Evolutionary conservation across 2,113 vertebrate genomes (phyloP).

Genomic region (Malurus melanocephalus): DNA sequence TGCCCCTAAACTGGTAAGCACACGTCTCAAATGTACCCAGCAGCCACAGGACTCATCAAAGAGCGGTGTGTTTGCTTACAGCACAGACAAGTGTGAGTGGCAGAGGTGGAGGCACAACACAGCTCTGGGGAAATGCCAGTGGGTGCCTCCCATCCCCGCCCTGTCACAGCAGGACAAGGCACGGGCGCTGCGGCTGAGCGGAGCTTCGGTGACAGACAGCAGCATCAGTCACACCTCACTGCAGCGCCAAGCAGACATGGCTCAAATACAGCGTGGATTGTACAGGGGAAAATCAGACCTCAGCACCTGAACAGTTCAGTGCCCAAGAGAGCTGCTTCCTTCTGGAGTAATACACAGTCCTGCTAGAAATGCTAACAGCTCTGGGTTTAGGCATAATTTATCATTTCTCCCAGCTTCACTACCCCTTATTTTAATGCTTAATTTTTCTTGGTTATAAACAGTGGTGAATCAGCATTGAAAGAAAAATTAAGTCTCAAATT

Average conservation of each 20-base stretch:
- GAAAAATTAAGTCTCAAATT: not conserved
- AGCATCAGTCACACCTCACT: not conserved
- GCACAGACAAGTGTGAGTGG: not conserved
- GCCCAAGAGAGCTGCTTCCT: not conserved
- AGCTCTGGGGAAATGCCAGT: not conserved
- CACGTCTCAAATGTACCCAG: not conserved
- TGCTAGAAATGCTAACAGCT: not conserved
- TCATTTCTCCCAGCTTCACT: not conserved
- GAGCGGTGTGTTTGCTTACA: not conserved
- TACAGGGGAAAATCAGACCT: not conserved
- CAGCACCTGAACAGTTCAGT: not conserved
- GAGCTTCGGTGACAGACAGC: not conserved
- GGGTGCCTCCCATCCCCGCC: not conserved
- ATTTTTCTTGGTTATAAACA: not conserved
- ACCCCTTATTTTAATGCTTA: not conserved
- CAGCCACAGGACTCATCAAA: not conserved
- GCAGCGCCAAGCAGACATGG: not conserved
- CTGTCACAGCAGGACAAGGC: rapidly evolving
- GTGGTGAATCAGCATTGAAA: not conserved
- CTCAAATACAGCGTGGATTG: not conserved
- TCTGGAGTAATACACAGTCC: not conserved
- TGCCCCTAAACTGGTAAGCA: not conserved
- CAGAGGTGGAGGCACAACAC: not conserved
- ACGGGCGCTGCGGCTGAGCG: not conserved
- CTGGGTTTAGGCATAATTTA: not conserved